Evolutionary conservation across 23 tunicate species (phyloP), one percentile per base, ranked within the genome.

Genomic region (Trididemnum clinides): DNA sequence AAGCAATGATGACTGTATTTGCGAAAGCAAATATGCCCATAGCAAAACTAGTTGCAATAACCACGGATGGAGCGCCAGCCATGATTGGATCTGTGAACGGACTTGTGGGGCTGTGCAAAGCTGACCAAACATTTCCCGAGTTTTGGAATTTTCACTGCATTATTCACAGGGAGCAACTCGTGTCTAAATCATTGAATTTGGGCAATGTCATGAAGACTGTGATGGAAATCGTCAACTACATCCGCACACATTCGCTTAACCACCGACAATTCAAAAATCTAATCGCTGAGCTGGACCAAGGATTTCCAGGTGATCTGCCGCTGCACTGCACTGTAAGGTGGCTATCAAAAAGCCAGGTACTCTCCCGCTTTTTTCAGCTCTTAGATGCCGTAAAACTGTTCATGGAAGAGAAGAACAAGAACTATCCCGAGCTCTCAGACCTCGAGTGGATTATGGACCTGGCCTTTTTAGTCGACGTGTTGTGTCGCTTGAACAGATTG

Each of bases 241-340:
- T 81, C 85, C 65, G 66, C 83, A 34, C 85, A 81, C 85, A 81
- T 81, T 80, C 87, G 87, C 87, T 83, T 70, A 83, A 83, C 64
- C 80, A 83, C 80, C 87, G 80, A 27, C 85, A 83, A 83, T 83
- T 83, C 64, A 83, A 50, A 20, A 83, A 83, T 49, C 87, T 70
- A 5, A 70, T 83, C 65, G 50, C 79, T 70, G 87, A 83, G 87
- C 87, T 83, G 80, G 80, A 83, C 50, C 87, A 83, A 83, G 87
- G 80, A 64, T 36, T 83, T 70, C 50, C 80, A 49, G 87, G 87
- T 83, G 87, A 83, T 30, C 87, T 83, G 79, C 85, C 85, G 85
- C 85, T 81, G 57, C 85, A 33, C 74, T 81, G 85, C 57, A 12
- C 85, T 34, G 74, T 62, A 81, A 78, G 69, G 31, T 54, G 35